Evolutionary conservation across 2,113 vertebrate genomes (phyloP).

Genomic region (Morone chrysops): DNA sequence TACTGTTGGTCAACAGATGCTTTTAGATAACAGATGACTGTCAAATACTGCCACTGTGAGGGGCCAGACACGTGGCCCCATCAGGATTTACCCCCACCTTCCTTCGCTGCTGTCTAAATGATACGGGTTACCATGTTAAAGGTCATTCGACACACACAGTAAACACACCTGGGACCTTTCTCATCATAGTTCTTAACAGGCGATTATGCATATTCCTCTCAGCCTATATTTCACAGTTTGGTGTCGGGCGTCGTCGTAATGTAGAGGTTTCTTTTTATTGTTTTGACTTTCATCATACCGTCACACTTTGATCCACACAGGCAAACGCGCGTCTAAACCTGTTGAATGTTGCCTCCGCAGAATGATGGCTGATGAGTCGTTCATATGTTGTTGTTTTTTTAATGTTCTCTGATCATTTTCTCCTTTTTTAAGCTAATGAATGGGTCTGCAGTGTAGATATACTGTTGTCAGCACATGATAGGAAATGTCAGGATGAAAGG

Average conservation of each 20-base stretch:
- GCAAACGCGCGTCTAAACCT: slow-evolving; percentile 47
- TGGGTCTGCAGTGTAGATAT: slow-evolving; percentile 56
- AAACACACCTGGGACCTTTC: slow-evolving; percentile 71
- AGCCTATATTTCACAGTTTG: slow-evolving; percentile 65
- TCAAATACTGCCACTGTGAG: slow-evolving; percentile 81
- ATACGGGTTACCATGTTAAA: slow-evolving; percentile 82
- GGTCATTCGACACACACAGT: slow-evolving; percentile 65
- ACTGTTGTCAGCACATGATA: slow-evolving; percentile 71
- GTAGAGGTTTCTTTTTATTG: slow-evolving; percentile 32
- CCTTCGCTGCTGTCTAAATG: slow-evolving; percentile 81
- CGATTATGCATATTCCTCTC: slow-evolving; percentile 70
- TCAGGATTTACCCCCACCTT: slow-evolving; percentile 69
- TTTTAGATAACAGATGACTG: slow-evolving; percentile 71
- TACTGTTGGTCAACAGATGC: slow-evolving; percentile 66
- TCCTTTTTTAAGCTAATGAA: slow-evolving; percentile 62
- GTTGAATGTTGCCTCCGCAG: slow-evolving; percentile 75
- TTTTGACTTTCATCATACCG: slow-evolving; percentile 34
- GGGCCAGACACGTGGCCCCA: slow-evolving; percentile 66
- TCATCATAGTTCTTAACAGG: slow-evolving; percentile 69
- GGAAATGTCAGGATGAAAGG: slow-evolving; percentile 72
- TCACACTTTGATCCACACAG: slow-evolving; percentile 52
- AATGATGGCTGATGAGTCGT: slow-evolving; percentile 50
- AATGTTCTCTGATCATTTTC: slow-evolving; percentile 33
- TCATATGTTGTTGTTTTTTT: slow-evolving; percentile 2
- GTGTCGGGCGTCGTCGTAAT: slow-evolving; percentile 47